Percentiles rank a stretch among this genome's conserved stretches.
These are phyloP conservation scores for Neogale vison DNA, from an alignment of 2,113 vertebrate species.

Conservation along the genomic window DNA sequence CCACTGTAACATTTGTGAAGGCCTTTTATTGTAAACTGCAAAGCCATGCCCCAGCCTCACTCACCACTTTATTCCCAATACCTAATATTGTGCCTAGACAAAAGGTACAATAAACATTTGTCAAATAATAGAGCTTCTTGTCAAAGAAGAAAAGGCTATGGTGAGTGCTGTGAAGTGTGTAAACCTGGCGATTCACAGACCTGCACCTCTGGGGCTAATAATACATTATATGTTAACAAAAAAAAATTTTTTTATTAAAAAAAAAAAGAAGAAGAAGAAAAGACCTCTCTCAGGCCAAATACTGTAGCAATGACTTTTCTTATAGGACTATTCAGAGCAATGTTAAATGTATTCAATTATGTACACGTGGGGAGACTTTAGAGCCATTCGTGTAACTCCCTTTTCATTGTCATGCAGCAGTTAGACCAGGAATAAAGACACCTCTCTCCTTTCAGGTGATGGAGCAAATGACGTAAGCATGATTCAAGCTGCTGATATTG, in stretches of 20 bases:
- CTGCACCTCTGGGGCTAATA: too few species aligned
- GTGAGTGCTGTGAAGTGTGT: too few species aligned
- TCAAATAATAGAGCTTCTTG: background rate
- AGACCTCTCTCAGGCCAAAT: background rate
- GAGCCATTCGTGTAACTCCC: background rate
- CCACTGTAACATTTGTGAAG: background rate
- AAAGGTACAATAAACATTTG: background rate
- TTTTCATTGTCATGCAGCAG: background rate
- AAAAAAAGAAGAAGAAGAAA: background rate
- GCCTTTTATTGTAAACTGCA: background rate
- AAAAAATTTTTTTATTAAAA: too few species aligned
- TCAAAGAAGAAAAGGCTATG: background rate
- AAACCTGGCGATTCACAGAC: too few species aligned
- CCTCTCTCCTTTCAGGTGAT: slow-evolving; percentile 87
- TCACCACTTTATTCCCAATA: background rate
- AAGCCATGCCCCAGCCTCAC: background rate
- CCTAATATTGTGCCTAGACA: background rate
- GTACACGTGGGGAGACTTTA: background rate
- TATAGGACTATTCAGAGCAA: background rate
- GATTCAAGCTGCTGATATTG: slow-evolving; percentile 97
- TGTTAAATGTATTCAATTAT: background rate
- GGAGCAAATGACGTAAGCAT: slow-evolving; percentile 98
- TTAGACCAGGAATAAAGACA: background rate
- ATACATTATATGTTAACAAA: too few species aligned
- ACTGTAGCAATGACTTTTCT: background rate